These are phyloP conservation scores for Priocnemis perturbator DNA, from an alignment of 2,888 invertebrate genomes.

Conservation along the genomic window DNA sequence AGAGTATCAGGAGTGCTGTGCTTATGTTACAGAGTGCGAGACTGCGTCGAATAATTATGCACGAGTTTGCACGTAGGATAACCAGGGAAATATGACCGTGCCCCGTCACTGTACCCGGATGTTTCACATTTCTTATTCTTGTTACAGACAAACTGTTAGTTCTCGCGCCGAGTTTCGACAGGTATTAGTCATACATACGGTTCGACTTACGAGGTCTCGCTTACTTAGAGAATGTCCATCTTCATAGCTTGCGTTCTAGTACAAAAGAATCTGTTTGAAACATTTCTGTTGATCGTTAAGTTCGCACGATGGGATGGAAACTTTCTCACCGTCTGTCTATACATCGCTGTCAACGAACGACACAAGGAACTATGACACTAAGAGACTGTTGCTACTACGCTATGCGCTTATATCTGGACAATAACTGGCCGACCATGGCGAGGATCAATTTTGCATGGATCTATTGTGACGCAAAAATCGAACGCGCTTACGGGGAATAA, in stretches of 20 bases:
- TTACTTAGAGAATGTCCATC: constrained; percentile 41
- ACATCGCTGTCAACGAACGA: no score
- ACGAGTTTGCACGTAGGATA: no score
- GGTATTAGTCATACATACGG: constrained; percentile 49
- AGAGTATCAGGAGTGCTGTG: no score
- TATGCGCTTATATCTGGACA: no score
- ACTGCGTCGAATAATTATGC: no score
- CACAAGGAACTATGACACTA: no score
- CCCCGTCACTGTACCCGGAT: not conserved
- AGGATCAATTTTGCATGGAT: no score
- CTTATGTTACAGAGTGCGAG: no score
- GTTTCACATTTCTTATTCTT: constrained; percentile 22
- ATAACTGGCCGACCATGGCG: no score
- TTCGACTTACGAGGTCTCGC: constrained; percentile 46
- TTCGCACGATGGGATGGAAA: not conserved
- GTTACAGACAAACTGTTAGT: constrained; percentile 44
- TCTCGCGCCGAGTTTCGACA: constrained; percentile 33
- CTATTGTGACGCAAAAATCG: not conserved
- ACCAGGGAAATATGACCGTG: no score
- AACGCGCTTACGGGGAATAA: not conserved
- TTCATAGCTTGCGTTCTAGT: constrained; percentile 48
- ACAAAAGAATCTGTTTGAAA: constrained; percentile 23
- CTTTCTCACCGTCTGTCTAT: not conserved
- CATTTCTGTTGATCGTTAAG: constrained; percentile 6
- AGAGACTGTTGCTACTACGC: no score